These are phyloP conservation scores for Grammomys dolichurus DNA, from an alignment of 2,113 vertebrate species.

Conservation along the genomic window DNA sequence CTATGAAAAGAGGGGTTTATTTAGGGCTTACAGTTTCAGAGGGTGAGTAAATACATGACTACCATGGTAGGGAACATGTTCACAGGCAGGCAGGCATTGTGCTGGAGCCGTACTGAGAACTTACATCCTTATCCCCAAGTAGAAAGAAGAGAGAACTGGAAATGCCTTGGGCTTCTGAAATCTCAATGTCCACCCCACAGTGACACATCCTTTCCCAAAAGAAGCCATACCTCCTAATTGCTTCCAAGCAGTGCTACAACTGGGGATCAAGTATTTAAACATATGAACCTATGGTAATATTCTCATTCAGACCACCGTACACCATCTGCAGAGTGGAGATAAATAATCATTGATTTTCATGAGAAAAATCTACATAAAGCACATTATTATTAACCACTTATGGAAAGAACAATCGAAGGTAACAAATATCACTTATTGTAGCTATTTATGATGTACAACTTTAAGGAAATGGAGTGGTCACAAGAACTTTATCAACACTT, in stretches of 20 bases:
- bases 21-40: neutral
- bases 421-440: neutral
- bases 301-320: neutral
- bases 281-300: neutral
- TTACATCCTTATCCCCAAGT: neutral
- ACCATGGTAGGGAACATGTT: neutral
- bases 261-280: neutral
- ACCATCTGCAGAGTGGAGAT: neutral
- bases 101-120: neutral
- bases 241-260: neutral
- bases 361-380: neutral
- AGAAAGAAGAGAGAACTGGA: neutral
- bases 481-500: neutral
- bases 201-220: neutral
- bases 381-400: neutral
- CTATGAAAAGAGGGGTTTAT: neutral
- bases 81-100: neutral
- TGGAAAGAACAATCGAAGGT: neutral
- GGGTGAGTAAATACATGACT: neutral
- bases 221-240: neutral
- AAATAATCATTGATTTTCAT: slow-evolving; percentile 5
- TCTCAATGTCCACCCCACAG: neutral
- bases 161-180: neutral
- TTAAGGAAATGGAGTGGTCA: neutral
- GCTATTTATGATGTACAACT: slow-evolving; percentile 14